Conservation (phyloP, 2,797 vertebrate species). For the Propithecus perrieri region DNA sequence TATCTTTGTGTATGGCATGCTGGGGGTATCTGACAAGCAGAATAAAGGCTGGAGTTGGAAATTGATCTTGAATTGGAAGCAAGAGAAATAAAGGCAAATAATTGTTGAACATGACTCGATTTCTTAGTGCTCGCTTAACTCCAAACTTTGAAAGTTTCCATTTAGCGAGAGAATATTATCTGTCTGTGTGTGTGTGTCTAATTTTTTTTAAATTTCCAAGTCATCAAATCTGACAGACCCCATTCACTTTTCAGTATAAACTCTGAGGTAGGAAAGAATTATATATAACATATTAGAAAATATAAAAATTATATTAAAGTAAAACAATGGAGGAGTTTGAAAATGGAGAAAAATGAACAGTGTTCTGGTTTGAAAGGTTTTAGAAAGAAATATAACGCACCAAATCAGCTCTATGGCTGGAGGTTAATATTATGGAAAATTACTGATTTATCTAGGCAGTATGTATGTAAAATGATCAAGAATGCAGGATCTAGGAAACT, state of each 20-base stretch:
- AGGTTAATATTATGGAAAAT: not conserved
- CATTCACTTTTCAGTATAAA: constrained; percentile 11
- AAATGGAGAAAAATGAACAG: not conserved
- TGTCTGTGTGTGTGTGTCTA: not conserved
- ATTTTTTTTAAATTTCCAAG: not conserved
- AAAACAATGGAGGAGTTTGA: not conserved
- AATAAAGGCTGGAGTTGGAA: not conserved
- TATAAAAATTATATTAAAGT: not conserved
- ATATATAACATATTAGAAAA: not conserved
- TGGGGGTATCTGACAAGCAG: not conserved
- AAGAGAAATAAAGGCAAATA: not conserved
- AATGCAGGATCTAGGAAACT: not conserved
- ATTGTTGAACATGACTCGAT: not conserved
- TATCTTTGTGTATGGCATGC: not conserved
- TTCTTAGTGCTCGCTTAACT: constrained; percentile 15
- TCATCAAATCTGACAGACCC: not conserved
- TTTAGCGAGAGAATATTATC: not conserved
- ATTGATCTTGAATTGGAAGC: not conserved
- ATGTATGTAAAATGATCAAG: not conserved
- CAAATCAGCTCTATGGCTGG: not conserved
- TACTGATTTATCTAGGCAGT: not conserved
- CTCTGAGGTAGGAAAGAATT: not conserved
- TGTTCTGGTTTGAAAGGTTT: constrained; percentile 31
- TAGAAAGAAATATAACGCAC: not conserved
- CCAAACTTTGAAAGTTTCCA: not conserved